Evolutionary conservation across 2,113 vertebrate species (phyloP), one percentile per base, ranked within the genome.

Genomic region (Mustela lutreola): DNA sequence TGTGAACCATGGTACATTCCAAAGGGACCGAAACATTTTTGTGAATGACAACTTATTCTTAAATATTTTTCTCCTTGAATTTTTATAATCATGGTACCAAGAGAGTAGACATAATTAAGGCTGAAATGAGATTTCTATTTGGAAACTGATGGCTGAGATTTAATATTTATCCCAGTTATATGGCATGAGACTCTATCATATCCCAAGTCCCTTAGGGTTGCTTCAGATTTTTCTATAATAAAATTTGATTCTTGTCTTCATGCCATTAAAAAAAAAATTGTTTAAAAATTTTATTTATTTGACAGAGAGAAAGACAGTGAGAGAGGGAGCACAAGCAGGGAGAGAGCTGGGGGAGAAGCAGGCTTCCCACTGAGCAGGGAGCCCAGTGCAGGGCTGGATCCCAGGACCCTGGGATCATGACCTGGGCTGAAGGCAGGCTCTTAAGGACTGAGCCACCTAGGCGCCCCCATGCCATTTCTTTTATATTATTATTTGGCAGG

Each of bases 41-140:
- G 81, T 63, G 39, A 96, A 3, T 89, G 70, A 2, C 1, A 65
- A 94, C 56, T 75, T 24, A 3, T 5, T 97, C 94, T 97, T 95
- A 82, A 87, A 58, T 95, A 84, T 16, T 97, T 97, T 96, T 56
- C 3, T 95, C 11, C 78, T 97, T 97, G 86, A 50, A 94, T 87
- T 97, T 97, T 91, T 89, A 62, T 87, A 63, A 85, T 93, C 24
- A 50, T 31, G 11, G 79, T 95, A 28, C 63, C 86, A 97, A 87
- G 81, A 95, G 80, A 97, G 14, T 0, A 42, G 79, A 83, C 63
- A 31, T 76, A 95, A 95, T 97, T 94, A 97, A 98, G 86, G 11
- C 11, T 89, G 70, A 98, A 36, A 97, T 97, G n/a, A 96, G 11
- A 82, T 67, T 97, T 84, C 50, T 97, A 75, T 84, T 94, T 79